Percentiles rank a stretch among this genome's conserved stretches.
Evolutionary conservation across 92 coral and sea anemone species (phyloP).

Genomic region (Meandrina meandrites): DNA sequence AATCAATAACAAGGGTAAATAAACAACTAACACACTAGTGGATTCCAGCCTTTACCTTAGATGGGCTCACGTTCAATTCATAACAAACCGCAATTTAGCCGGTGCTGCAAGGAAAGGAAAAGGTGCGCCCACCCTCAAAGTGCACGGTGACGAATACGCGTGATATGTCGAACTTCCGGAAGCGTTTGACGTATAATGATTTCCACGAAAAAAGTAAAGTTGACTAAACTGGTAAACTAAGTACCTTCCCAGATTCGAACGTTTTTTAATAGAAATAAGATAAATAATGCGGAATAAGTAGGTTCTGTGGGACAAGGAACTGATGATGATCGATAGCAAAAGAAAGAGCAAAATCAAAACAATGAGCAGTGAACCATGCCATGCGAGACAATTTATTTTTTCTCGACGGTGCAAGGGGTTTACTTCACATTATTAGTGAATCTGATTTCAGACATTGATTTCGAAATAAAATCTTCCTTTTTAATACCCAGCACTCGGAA

Average conservation of each 20-base stretch:
- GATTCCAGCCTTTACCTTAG: not conserved
- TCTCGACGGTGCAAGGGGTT: too few species aligned
- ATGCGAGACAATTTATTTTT: too few species aligned
- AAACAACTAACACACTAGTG: not conserved
- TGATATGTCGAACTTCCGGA: not conserved
- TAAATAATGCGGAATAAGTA: not conserved
- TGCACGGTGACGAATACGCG: not conserved
- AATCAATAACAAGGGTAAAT: not conserved
- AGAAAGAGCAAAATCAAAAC: too few species aligned
- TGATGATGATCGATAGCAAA: too few species aligned
- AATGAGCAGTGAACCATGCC: too few species aligned
- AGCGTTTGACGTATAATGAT: not conserved
- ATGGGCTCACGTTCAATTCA: not conserved
- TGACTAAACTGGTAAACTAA: not conserved
- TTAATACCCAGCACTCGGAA: too few species aligned
- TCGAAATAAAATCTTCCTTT: too few species aligned
- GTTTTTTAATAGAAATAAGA: not conserved
- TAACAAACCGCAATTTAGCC: not conserved
- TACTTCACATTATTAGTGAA: too few species aligned
- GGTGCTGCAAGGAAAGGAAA: not conserved
- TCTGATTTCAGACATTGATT: too few species aligned
- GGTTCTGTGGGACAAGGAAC: too few species aligned
- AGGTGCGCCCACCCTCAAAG: conserved; percentile 5
- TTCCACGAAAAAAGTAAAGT: conserved; percentile 1
- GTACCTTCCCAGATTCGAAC: not conserved